Percentiles rank a stretch among this genome's conserved stretches.
phyloP scores from a whole-genome alignment of 2,797 vertebrate species.

The Platyrinchus mystaceus region DNA sequence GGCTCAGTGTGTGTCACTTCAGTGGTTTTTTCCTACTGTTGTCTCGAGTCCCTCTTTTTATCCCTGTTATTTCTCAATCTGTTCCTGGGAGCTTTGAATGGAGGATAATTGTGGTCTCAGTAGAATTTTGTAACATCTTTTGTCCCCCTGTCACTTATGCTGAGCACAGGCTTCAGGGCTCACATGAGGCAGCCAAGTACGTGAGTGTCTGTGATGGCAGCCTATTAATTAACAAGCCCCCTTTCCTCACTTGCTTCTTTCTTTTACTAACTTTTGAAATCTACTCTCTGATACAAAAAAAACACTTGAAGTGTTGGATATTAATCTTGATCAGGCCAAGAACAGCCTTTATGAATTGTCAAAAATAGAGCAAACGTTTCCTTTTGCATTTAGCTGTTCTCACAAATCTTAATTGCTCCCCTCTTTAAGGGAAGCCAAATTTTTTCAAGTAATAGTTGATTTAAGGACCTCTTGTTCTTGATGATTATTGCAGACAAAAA shows the following conservation, averaged over 20 bases:
- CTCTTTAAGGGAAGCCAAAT: background rate
- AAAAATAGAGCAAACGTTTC: background rate
- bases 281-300: background rate
- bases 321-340: background rate
- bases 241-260: background rate
- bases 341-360: background rate
- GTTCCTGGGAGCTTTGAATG: conserved; percentile 6
- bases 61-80: conserved; percentile 31
- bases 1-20: background rate
- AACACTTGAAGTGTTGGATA: background rate
- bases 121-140: conserved; percentile 30
- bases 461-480: background rate
- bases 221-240: background rate
- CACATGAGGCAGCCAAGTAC: background rate
- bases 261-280: background rate
- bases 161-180: conserved; percentile 12
- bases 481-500: background rate
- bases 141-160: conserved; percentile 15
- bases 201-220: background rate
- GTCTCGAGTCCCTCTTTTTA: background rate
- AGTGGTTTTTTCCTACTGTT: background rate
- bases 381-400: background rate
- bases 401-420: background rate
- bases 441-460: background rate
- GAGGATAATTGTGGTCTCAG: conserved; percentile 15